Percentiles rank a stretch among this genome's conserved stretches.
Evolutionary conservation across 1,140 invertebrate species (phyloP).

Genomic region (Pogonognathellus flavescens): DNA sequence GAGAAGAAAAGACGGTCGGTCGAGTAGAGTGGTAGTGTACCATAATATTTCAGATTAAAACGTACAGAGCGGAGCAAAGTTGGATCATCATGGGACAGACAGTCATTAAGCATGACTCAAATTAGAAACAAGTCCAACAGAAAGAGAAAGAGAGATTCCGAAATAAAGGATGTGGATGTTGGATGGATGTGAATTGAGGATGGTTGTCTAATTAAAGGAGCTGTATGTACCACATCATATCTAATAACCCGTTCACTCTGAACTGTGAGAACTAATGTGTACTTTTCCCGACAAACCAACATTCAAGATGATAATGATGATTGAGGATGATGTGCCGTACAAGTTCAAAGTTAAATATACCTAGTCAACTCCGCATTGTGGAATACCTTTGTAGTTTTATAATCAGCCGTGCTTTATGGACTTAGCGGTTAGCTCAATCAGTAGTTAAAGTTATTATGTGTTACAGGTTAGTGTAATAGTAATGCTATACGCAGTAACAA

Average conservation of each 20-base stretch:
- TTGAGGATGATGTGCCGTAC: constrained; percentile 32
- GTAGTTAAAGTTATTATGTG: too few relatives aligned
- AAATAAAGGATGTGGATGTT: constrained; percentile 36
- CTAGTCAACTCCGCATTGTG: background rate
- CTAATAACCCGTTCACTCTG: constrained; percentile 34
- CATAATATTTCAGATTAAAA: background rate
- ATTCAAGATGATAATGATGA: constrained; percentile 35
- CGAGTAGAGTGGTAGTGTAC: too few relatives aligned
- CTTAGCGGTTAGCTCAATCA: background rate
- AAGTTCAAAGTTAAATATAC: background rate
- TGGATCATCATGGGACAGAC: constrained; percentile 9
- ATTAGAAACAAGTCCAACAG: constrained; percentile 4
- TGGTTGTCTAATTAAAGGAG: constrained; percentile 34
- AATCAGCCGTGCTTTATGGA: background rate
- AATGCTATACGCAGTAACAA: too few relatives aligned
- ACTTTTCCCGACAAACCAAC: constrained; percentile 17
- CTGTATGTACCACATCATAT: background rate
- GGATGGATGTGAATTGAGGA: background rate
- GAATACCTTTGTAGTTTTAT: background rate
- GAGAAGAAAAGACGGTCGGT: too few relatives aligned
- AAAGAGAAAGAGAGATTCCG: constrained; percentile 9
- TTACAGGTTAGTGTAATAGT: too few relatives aligned
- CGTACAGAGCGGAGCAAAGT: background rate
- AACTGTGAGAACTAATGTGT: constrained; percentile 5
- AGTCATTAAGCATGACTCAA: constrained; percentile 14